Evolutionary conservation across 2,113 vertebrate genomes (phyloP).

Genomic region (Megaceryle maxima): DNA sequence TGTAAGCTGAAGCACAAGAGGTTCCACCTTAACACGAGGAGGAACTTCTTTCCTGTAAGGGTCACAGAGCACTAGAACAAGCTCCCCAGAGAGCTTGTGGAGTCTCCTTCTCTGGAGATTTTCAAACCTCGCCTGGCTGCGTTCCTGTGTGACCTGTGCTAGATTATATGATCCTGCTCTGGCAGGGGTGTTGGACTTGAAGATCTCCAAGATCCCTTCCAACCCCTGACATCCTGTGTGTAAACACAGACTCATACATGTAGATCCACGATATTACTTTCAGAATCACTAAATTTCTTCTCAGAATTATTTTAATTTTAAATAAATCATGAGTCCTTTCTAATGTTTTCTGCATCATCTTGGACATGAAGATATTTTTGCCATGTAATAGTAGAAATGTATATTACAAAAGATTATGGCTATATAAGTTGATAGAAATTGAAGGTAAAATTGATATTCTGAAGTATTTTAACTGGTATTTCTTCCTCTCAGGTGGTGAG

Average conservation of each 20-base stretch:
- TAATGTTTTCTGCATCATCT: neutral
- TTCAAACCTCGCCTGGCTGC: too few species aligned
- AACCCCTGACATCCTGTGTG: too few species aligned
- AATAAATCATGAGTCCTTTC: neutral
- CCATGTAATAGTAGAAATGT: neutral
- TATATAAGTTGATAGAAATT: neutral
- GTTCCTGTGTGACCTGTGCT: too few species aligned
- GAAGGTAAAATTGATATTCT: neutral
- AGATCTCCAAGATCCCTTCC: too few species aligned
- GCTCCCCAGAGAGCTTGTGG: too few species aligned
- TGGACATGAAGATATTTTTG: neutral
- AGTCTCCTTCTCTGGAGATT: too few species aligned
- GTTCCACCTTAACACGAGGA: too few species aligned
- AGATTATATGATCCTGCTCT: too few species aligned
- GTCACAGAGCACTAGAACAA: too few species aligned
- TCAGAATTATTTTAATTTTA: neutral
- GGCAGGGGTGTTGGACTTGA: too few species aligned
- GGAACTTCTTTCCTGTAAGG: too few species aligned
- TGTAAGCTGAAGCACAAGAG: too few species aligned
- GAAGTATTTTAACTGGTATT: neutral
- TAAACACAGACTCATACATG: neutral
- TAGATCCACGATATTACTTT: neutral
- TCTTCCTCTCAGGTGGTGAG: neutral
- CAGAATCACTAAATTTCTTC: neutral
- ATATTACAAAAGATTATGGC: neutral